Evolutionary conservation across 2,888 invertebrate genomes (phyloP).

Genomic region (Ophonus ardosiacus): DNA sequence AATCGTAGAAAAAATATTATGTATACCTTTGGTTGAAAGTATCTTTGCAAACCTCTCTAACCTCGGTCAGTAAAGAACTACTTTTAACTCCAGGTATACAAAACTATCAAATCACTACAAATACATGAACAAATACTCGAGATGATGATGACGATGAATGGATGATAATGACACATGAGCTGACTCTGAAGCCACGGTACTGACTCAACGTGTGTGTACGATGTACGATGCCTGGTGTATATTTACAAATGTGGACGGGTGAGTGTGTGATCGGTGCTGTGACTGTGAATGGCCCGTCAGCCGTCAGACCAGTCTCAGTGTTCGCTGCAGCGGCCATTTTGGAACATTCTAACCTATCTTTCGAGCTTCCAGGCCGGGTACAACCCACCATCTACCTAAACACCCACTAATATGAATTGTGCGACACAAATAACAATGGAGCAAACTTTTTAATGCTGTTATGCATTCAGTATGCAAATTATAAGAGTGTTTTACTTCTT

Average conservation of each 20-base stretch:
- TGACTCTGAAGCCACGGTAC: constrained; percentile 7
- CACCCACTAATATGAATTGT: constrained; percentile 25
- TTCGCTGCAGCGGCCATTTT: constrained; percentile 34
- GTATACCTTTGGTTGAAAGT: no score
- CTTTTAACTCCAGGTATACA: not conserved
- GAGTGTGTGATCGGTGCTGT: constrained; percentile 39
- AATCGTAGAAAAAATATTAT: no score
- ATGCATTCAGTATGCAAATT: constrained; percentile 63
- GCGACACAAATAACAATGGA: constrained; percentile 55
- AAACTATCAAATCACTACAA: constrained; percentile 11
- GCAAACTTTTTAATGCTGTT: constrained; percentile 61
- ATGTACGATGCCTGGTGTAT: constrained; percentile 9
- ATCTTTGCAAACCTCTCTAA: no score
- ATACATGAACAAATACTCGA: constrained; percentile 3
- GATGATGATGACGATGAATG: not conserved
- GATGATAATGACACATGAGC: constrained; percentile 14
- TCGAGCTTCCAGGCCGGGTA: constrained; percentile 19
- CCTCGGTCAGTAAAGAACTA: not conserved
- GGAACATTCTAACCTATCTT: constrained; percentile 40
- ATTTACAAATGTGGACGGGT: constrained; percentile 45
- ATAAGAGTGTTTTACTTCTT: constrained; percentile 45
- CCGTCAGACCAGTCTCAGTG: constrained; percentile 30
- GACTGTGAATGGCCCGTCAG: constrained; percentile 7
- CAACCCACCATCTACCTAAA: constrained; percentile 16
- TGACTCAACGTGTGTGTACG: constrained; percentile 32